phyloP scores from a whole-genome alignment of 2,797 vertebrate species.

The Phoxinus dragarum region DNA sequence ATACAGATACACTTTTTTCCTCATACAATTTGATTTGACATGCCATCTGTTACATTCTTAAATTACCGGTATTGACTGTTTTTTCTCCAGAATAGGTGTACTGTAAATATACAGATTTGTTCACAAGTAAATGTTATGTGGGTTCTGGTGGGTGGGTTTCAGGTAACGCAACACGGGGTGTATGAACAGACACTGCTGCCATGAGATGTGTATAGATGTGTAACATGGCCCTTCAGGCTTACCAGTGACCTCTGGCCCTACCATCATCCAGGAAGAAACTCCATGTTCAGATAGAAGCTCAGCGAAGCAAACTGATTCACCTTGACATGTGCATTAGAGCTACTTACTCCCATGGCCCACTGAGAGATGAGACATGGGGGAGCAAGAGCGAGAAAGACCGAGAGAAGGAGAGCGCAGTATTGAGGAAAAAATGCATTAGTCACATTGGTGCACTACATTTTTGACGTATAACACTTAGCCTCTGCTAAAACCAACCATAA shows the following conservation, averaged over 20 bases:
- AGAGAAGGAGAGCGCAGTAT: background rate
- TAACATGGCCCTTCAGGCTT: slow-evolving; percentile 32
- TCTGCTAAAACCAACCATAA: slow-evolving; percentile 7
- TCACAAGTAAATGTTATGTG: background rate
- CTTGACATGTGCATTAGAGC: slow-evolving; percentile 73
- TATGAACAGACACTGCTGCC: slow-evolving; percentile 6
- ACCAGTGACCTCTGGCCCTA: slow-evolving; percentile 28
- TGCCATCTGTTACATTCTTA: background rate
- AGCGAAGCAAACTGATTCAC: slow-evolving; percentile 69
- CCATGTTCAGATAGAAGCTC: slow-evolving; percentile 46
- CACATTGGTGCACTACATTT: background rate
- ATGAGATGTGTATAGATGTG: slow-evolving; percentile 14
- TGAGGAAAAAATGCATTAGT: background rate
- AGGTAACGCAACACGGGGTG: background rate
- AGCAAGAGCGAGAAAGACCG: background rate
- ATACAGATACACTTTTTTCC: background rate
- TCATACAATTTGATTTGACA: background rate
- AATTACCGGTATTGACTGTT: background rate
- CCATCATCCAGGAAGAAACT: slow-evolving; percentile 39
- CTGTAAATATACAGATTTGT: background rate
- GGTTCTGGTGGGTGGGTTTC: background rate
- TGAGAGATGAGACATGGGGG: background rate
- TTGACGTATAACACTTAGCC: background rate
- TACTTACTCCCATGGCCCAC: slow-evolving; percentile 30
- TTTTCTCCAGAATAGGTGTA: background rate